These are phyloP conservation scores for Trachymyrmex septentrionalis DNA, from an alignment of 1,140 invertebrate species.

Conservation along the genomic window DNA sequence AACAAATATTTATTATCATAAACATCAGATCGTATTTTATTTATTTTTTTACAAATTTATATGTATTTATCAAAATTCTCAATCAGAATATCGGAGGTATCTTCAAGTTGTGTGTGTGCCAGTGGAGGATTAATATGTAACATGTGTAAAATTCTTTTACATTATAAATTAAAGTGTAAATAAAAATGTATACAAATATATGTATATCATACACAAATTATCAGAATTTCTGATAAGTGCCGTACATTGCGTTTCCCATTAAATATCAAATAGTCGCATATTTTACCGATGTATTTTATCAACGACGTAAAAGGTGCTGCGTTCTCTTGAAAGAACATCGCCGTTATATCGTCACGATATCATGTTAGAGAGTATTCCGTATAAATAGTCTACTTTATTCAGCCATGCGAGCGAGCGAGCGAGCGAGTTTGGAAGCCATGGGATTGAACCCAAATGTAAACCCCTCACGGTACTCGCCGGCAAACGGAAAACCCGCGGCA, in stretches of 20 bases:
- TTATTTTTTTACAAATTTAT: no score
- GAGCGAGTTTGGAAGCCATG: constrained; percentile 10
- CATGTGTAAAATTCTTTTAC: neutral
- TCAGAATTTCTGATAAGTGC: constrained; percentile 1
- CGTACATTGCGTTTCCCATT: neutral
- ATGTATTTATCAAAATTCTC: no score
- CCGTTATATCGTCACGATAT: constrained; percentile 26
- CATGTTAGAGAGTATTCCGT: constrained; percentile 50
- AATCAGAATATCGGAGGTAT: no score
- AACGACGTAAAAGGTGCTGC: constrained; percentile 1
- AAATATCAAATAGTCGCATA: constrained; percentile 5
- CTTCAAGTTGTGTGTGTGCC: no score
- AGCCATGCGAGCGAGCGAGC: constrained; percentile 9
- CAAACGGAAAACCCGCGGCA: constrained; percentile 58
- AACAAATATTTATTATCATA: no score
- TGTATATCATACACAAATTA: neutral
- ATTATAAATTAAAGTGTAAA: neutral
- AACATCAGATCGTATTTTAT: no score
- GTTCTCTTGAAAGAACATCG: constrained; percentile 43
- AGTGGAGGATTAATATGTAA: no score
- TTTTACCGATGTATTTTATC: constrained; percentile 13
- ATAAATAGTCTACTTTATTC: constrained; percentile 65
- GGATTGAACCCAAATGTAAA: constrained; percentile 59
- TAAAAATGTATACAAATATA: neutral
- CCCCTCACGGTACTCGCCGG: constrained; percentile 34